Percentiles rank a stretch among this genome's conserved stretches.
Conservation (phyloP, 2,888 invertebrate genomes). For the Hesperia comma region DNA sequence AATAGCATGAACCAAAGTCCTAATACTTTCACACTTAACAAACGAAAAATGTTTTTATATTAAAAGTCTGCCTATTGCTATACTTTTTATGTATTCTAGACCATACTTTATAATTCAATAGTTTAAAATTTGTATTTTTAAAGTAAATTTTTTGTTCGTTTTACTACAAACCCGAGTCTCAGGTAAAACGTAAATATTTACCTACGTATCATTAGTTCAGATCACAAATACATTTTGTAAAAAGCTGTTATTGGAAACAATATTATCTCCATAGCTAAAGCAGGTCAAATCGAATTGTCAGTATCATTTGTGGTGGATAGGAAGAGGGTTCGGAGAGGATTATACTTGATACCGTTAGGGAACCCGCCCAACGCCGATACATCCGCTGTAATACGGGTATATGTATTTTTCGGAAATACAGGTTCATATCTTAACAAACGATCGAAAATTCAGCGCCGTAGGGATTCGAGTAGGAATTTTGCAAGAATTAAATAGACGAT, state of each 20-base stretch:
- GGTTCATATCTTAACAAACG: conserved; percentile 39
- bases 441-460: conserved; percentile 40
- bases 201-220: too few species aligned
- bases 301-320: conserved; percentile 4
- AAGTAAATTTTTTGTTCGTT: too few species aligned
- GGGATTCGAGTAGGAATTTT: conserved; percentile 37
- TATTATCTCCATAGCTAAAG: not conserved
- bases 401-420: conserved; percentile 39
- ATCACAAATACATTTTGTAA: not conserved
- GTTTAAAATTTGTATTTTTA: too few species aligned
- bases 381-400: conserved; percentile 18
- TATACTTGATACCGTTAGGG: conserved; percentile 24
- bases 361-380: conserved; percentile 19
- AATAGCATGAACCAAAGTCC: too few species aligned
- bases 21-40: too few species aligned
- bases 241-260: not conserved
- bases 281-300: conserved; percentile 24
- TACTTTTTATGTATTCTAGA: too few species aligned
- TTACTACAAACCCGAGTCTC: too few species aligned
- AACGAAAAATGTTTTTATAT: too few species aligned
- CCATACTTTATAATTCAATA: too few species aligned
- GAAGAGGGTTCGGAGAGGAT: conserved; percentile 11
- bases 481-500: conserved; percentile 39
- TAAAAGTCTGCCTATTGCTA: too few species aligned
- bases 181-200: too few species aligned